These are phyloP conservation scores for Hyaena hyaena DNA, from an alignment of 2,113 vertebrate genomes.

Conservation along the genomic window DNA sequence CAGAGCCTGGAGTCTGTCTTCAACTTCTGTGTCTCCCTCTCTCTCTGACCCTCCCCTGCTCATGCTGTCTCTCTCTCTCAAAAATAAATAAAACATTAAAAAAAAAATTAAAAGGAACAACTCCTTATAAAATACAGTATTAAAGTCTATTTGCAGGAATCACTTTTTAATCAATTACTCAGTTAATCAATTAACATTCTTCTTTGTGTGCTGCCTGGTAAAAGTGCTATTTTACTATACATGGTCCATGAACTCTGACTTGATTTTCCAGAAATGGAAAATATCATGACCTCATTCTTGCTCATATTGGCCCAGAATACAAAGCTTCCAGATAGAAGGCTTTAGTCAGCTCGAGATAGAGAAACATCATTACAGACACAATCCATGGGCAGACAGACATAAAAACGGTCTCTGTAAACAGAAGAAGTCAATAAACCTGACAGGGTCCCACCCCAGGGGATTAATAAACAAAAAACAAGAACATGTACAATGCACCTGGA, in stretches of 20 bases:
- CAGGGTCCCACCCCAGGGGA: not conserved
- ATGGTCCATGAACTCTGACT: not conserved
- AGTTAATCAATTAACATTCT: not conserved
- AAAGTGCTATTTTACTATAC: not conserved
- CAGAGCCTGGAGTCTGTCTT: no score
- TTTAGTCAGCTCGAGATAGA: not conserved
- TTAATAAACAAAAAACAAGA: not conserved
- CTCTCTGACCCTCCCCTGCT: no score
- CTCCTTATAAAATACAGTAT: not conserved
- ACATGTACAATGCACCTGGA: not conserved
- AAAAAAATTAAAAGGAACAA: not conserved
- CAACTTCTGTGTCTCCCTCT: no score
- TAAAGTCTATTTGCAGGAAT: not conserved
- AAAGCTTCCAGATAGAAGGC: not conserved
- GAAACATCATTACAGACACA: not conserved
- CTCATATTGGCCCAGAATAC: not conserved
- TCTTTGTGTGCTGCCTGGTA: not conserved
- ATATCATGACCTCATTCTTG: not conserved
- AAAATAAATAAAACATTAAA: no score
- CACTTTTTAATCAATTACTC: not conserved
- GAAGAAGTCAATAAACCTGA: not conserved
- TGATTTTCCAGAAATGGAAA: not conserved
- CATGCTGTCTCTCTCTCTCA: no score
- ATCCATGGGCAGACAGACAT: not conserved
- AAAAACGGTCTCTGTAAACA: not conserved